Base-by-base conservation (phyloP, 2,888 invertebrate species). In the Cantharis lateralis region DNA sequence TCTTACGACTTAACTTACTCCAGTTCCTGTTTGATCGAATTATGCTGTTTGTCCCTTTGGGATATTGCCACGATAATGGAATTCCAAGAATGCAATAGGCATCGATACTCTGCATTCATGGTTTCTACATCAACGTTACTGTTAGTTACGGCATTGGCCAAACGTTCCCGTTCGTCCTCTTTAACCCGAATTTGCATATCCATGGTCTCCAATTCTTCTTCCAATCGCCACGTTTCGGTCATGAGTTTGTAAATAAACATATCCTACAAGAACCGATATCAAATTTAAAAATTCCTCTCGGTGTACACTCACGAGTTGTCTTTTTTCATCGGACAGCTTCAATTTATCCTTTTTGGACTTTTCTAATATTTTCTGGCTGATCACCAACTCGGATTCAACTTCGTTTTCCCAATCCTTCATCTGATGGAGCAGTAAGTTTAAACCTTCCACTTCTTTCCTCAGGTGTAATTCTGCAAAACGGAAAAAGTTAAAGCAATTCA, bases 101-200 rank as follows among this genome's bases (percentile, higher is more conserved):
- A 91, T 62, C 92, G 91, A 78, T 94, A 92, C 82, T 95, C 95
- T 69, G 91, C 88, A 82, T 93, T 92, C 70, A 95, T 85, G 18
- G 92, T 93, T 84, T 94, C 93, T 18, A 95, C 88, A 84, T 95
- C 95, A 0, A 93, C 91, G 78, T 93, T 93, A n/a, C 93, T 93
- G 78, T 93, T 90, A 0, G 93, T 91, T 26, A 94, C 91, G 85
- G 92, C 89, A 82, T 90, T 89, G 62, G 90, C 89, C 15, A 92
- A 83, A 13, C 88, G 86, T 77, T 92, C 91, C 84, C 93, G 91
- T 82, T 94, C 92, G 4, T 89, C 88, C 68, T 91, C 91, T 85
- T 94, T 94, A 1, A 93, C 90, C 15, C 91, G 88, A 20, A 93
- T 85, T 84, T 95, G 95, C 80, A 92, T 91, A 70, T 91, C 89